Evolutionary conservation across 2,888 invertebrate genomes (phyloP).

Genomic region (Herminia tarsipennalis): DNA sequence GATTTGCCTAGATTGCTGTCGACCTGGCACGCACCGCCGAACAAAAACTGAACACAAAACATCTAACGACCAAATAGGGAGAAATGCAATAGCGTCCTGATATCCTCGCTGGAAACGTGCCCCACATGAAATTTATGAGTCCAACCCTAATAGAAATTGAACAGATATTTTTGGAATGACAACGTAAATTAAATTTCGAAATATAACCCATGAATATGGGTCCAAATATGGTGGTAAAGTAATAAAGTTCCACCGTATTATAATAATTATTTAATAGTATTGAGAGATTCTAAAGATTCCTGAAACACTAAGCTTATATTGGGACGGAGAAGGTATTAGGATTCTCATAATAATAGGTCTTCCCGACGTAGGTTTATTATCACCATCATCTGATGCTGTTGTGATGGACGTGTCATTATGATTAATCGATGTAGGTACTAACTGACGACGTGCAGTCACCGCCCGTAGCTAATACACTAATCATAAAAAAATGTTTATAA

Average conservation of each 20-base stretch:
- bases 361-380: conserved; percentile 45
- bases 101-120: conserved; percentile 11
- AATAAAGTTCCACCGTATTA: no score
- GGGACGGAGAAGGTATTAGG: conserved; percentile 42
- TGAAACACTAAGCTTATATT: no score
- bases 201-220: neutral
- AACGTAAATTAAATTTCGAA: conserved; percentile 5
- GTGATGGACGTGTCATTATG: conserved; percentile 45
- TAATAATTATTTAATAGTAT: no score
- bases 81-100: conserved; percentile 18
- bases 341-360: conserved; percentile 44
- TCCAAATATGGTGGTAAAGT: neutral
- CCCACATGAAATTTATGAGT: conserved; percentile 10
- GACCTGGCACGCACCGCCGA: conserved; percentile 60
- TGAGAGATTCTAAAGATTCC: no score
- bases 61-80: conserved; percentile 40
- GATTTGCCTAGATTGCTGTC: conserved; percentile 71
- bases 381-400: conserved; percentile 31
- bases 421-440: conserved; percentile 46
- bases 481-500: conserved; percentile 25
- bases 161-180: conserved; percentile 8
- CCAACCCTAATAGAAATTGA: neutral
- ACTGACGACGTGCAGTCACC: conserved; percentile 28
- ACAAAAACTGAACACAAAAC: conserved; percentile 57
- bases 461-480: no score